A percentile compares a stretch with the other conserved stretches of the same genome.
Evolutionary conservation across 2,888 invertebrate genomes (phyloP).

Genomic region (Lithophane ornitopus): DNA sequence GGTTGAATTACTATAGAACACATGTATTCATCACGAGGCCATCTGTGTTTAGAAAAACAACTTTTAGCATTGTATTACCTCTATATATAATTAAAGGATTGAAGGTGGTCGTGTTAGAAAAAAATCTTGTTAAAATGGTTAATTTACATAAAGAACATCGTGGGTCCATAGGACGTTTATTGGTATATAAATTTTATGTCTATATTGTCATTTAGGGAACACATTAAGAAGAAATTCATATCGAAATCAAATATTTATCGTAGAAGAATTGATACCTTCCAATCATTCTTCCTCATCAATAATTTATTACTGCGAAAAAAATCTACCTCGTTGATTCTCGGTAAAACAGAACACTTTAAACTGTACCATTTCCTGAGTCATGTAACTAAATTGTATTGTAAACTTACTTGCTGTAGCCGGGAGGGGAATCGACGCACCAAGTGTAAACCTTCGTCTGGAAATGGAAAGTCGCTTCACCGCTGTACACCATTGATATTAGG

Average conservation of each 20-base stretch:
- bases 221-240: too few species aligned
- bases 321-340: neutral
- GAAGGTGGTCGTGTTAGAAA: too few species aligned
- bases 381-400: slow-evolving; percentile 21
- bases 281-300: neutral
- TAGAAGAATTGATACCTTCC: too few species aligned
- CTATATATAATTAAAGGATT: too few species aligned
- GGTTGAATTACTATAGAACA: slow-evolving; percentile 81
- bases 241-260: too few species aligned
- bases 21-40: slow-evolving; percentile 83
- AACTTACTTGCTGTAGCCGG: slow-evolving; percentile 73
- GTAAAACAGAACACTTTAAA: neutral
- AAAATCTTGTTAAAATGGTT: too few species aligned
- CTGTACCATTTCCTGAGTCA: slow-evolving; percentile 7
- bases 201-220: too few species aligned
- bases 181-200: too few species aligned
- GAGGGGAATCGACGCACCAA: slow-evolving; percentile 75
- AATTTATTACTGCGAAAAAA: neutral
- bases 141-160: too few species aligned
- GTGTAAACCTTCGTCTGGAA: slow-evolving; percentile 78
- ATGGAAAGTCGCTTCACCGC: slow-evolving; percentile 81
- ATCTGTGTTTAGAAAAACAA: slow-evolving; percentile 70
- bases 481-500: slow-evolving; percentile 77
- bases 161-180: too few species aligned
- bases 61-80: neutral